Conservation (phyloP, 2,797 vertebrate genomes). For the Amblyopsis hoosieri region DNA sequence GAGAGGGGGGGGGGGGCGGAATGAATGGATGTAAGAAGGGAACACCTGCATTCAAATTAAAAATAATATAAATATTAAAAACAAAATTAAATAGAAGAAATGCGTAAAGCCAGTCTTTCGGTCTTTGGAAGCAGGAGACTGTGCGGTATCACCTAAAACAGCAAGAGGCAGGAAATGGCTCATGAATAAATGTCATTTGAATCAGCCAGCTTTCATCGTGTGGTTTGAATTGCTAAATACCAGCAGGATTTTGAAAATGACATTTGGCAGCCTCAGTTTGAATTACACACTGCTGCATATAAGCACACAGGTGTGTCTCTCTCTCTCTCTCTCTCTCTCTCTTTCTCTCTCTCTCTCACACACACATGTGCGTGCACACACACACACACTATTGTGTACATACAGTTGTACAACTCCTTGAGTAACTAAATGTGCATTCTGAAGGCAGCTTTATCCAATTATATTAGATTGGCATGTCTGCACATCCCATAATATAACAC, state of each 20-base stretch:
- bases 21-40: not conserved
- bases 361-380: not conserved
- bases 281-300: not conserved
- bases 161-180: slow-evolving; percentile 35
- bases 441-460: too few species aligned
- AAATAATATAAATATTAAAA: slow-evolving; percentile 47
- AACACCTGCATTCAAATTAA: too few species aligned
- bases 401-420: too few species aligned
- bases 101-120: slow-evolving; percentile 14
- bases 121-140: slow-evolving; percentile 5
- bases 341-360: not conserved
- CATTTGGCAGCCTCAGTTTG: slow-evolving; percentile 40
- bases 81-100: slow-evolving; percentile 51
- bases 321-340: too few species aligned
- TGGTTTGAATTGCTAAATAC: slow-evolving; percentile 62
- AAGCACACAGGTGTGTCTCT: not conserved
- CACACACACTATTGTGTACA: too few species aligned
- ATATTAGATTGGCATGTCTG: too few species aligned
- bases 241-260: slow-evolving; percentile 37
- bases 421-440: too few species aligned
- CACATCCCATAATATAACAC: too few species aligned
- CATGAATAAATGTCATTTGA: slow-evolving; percentile 67
- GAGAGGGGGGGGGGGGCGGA: not conserved
- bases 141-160: slow-evolving; percentile 31
- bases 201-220: slow-evolving; percentile 58